Evolutionary conservation across 2,113 vertebrate species (phyloP), one percentile per base, ranked within the genome.

Genomic region (Hirundichthys speculiger): DNA sequence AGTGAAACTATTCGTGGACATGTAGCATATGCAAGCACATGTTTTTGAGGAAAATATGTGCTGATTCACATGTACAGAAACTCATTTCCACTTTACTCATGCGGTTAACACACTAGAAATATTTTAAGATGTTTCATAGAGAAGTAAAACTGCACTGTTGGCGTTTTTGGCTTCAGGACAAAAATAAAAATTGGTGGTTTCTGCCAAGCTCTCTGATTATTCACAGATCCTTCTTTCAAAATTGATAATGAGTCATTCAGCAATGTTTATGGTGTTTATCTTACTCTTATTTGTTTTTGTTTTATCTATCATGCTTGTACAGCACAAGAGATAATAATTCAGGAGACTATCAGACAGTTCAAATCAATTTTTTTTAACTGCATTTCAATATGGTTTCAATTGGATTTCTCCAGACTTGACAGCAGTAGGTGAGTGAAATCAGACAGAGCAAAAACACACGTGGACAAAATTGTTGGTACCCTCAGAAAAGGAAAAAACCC

Each of bases 121-220:
- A 46, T 55, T 73, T 58, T 45, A 43, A 41, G 16, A 2, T 15
- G 14, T 16, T 57, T 54, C 13, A 0, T 39, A 21, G n/a, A 30
- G 69, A 71, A 67, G 56, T 22, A 19, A 65, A 66, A 62, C 42
- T 50, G 48, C 25, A 39, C 41, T 55, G n/a, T n/a, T 13, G 0
- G 41, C 62, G 58, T 21, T 18, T 30, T 25, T n/a, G n/a, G n/a
- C n/a, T 18, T 22, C 25, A 52, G 15, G 42, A 62, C 14, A 40
- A 56, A 43, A 2, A 49, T 57, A 41, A 20, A 46, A 67, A 62
- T 22, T 22, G 53, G 39, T 43, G 40, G 30, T 60, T 60, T 51
- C 13, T 53, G 18, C 46, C 16, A 25, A 22, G n/a, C 10, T 60
- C 27, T 55, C 40, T 49, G 24, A 63, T 65, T 57, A 15, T 30